Evolutionary conservation across 35 echinoderm and acorn worm species (phyloP), one percentile per base, ranked within the genome.

Genomic region (Acanthaster planci): DNA sequence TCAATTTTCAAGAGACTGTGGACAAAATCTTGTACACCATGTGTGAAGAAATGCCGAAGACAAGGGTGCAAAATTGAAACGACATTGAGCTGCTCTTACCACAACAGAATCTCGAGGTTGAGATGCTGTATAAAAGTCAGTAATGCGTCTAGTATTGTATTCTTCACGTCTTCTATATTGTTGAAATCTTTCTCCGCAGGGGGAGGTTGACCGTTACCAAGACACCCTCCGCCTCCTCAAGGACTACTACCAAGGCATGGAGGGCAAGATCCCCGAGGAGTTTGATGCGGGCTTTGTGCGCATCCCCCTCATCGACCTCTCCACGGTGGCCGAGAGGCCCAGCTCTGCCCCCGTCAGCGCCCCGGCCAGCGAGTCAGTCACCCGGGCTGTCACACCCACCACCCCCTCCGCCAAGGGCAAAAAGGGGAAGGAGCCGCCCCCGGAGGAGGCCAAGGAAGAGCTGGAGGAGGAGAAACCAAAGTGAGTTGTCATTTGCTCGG

Each of bases 331-430:
- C 7, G 81, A 90, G n/a, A 90, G 96, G 59, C 85, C 90, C 0
- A 89, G 81, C 0, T 97, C 95, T 1, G 86, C 79, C 22, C 68
- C 87, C 27, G 82, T 81, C 44, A 92, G 86, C 17, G 52, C 84
- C 22, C 84, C 44, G 51, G 86, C 91, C 68, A 95, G 93, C 76
- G 93, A 95, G 52, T 87, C 87, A 51, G 60, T 68, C 60, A 95
- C 93, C 17, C 75, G 87, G 40, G 80, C 84, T 29, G 87, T 87
- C 18, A 93, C 94, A 53, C 84, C 84, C 15, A 86, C 84, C 21
- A 97, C 90, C 15, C 90, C 94, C 7, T 99, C 96, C 51, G 96
- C 92, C n/a, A 99, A 99, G 82, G 96, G 96, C 9, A 99, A 92
- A 82, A 99, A 94, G 86, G 86, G 96, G n/a, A 94, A 92, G 51